These are phyloP conservation scores for Aurelia aurita complex sp. Pacific DNA, from an alignment of 30 jellyfish, hydroid and myxozoan genomes.

Conservation along the genomic window DNA sequence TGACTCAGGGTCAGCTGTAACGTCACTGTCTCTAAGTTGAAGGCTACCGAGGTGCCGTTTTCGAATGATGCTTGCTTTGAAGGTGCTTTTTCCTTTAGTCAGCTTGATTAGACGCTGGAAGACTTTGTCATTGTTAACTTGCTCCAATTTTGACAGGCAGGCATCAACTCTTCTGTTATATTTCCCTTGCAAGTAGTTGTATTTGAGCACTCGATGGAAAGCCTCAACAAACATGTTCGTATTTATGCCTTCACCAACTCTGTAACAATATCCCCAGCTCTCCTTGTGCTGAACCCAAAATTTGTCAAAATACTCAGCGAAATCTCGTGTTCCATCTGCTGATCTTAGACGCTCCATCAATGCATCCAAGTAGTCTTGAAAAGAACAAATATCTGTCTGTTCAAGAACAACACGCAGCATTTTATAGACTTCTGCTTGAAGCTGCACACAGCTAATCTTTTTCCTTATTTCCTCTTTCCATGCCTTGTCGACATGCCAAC, in stretches of 20 bases:
- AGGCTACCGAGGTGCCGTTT: conserved; percentile 24
- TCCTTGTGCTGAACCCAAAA: conserved; percentile 14
- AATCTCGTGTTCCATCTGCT: conserved; percentile 32
- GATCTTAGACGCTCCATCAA: conserved; percentile 16
- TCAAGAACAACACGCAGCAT: conserved; percentile 27
- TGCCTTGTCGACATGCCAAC: conserved; percentile 79
- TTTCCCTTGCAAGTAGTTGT: conserved; percentile 29
- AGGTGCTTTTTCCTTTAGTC: conserved; percentile 37
- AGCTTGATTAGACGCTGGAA: conserved; percentile 32
- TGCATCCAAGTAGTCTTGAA: conserved; percentile 8
- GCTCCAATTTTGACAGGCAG: conserved; percentile 24
- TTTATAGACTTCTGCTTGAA: conserved; percentile 23
- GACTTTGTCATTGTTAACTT: conserved; percentile 7
- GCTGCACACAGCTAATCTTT: conserved; percentile 11
- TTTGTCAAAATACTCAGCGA: conserved; percentile 31
- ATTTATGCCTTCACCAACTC: conserved; percentile 31
- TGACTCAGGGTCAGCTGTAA: conserved; percentile 29
- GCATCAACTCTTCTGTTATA: conserved; percentile 19
- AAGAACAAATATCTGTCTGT: conserved; percentile 18
- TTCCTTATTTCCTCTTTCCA: conserved; percentile 49
- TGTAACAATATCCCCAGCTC: conserved; percentile 16
- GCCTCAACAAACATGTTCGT: conserved; percentile 24
- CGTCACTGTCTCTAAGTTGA: not conserved
- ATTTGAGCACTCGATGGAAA: conserved; percentile 48
- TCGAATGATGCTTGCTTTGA: not conserved